Evolutionary conservation across 2,113 vertebrate species (phyloP), one percentile per base, ranked within the genome.

Genomic region (Anarrhichthys ocellatus): DNA sequence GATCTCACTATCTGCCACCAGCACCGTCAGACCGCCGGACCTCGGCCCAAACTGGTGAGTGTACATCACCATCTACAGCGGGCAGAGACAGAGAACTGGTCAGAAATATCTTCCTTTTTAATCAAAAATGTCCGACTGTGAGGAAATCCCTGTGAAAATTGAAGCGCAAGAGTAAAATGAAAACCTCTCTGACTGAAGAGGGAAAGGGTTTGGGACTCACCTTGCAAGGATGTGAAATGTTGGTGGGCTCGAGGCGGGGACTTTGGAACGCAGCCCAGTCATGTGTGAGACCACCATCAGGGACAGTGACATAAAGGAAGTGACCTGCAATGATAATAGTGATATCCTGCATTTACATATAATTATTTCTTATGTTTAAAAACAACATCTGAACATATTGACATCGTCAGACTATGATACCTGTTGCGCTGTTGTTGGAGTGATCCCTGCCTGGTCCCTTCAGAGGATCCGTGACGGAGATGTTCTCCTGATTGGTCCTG

Each of bases 51-150:
- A 96, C 88, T 98, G 95, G 86, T 97, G 93, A 40, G 91, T 94
- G 85, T 99, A 99, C 86, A 99, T 95, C 58, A 96, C 81, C 8
- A 99, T 95, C 97, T 99, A 80, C 17, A 84, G 78, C 0, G 3
- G 62, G 58, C 6, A 62, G 22, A 69, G 20, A 29, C 6, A 73
- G 38, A 20, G 73, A 44, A 56, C 4, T 1, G 0, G 0, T 58
- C 0, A 10, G 29, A 62, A 62, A 34, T 20, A 62, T 32, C 1
- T 58, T 1, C 9, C 18, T 17, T 34, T 14, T 29, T 29, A 29
- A 29, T 29, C 29, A 29, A n/a, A 56, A 56, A 29, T 9, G 8
- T 40, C 36, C n/a, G 10, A 54, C 13, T 18, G 6, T 44, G 5
- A 42, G 8, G 17, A 17, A 22, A 61, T 70, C 2, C 32, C 32